Percentiles rank a stretch among this genome's conserved stretches.
These are phyloP conservation scores for Chrysochloris asiatica DNA, from an alignment of 2,113 vertebrate species.

Conservation along the genomic window DNA sequence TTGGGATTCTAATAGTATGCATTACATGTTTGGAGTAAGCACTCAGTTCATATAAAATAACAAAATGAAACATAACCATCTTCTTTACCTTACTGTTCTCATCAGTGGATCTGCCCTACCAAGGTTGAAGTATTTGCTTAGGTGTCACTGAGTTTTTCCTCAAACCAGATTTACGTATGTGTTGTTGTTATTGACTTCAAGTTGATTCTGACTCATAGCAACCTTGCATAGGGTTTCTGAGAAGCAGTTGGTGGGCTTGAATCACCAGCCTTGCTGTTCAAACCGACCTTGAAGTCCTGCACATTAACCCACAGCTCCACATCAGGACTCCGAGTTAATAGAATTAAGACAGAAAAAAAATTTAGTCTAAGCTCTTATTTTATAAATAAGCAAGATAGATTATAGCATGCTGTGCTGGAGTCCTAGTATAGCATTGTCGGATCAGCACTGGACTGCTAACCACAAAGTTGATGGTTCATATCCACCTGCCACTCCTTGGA, in stretches of 20 bases:
- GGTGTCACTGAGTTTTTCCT: background rate
- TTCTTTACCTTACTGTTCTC: background rate
- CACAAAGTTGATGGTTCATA: no score
- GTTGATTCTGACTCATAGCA: no score
- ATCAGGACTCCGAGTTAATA: no score
- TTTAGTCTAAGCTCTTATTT: background rate
- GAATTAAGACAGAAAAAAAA: background rate
- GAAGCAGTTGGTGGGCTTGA: no score
- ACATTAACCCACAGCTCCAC: no score
- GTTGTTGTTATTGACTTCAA: no score
- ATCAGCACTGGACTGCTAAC: no score
- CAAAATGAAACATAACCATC: background rate
- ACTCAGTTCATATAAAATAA: background rate
- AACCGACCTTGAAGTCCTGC: no score
- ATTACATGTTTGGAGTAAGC: background rate
- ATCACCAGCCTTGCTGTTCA: no score
- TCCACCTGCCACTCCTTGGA: no score
- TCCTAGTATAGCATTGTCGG: no score
- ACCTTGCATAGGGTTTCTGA: no score
- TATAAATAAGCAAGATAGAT: background rate
- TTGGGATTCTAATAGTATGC: background rate
- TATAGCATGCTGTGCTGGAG: background rate
- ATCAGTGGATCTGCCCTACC: background rate
- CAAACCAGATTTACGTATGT: background rate
- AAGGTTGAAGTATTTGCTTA: background rate